Percentiles rank a stretch among this genome's conserved stretches.
Evolutionary conservation across 1,140 invertebrate genomes (phyloP).

Genomic region (Lepidurus apus): DNA sequence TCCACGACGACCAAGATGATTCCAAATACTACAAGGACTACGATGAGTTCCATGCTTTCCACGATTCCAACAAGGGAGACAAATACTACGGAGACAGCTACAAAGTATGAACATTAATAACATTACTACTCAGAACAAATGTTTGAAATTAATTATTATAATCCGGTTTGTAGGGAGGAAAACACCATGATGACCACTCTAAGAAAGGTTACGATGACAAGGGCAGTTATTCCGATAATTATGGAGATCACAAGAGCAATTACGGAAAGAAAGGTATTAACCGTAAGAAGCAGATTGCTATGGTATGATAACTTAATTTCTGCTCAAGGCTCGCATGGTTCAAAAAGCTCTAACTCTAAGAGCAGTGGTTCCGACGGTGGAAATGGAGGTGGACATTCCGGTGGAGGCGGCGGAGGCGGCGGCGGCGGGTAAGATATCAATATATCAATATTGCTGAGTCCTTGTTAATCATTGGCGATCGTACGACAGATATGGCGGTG

Average conservation of each 20-base stretch:
- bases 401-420: neutral
- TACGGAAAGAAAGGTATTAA: slow-evolving; percentile 29
- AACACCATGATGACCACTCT: slow-evolving; percentile 33
- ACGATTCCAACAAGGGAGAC: slow-evolving; percentile 36
- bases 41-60: slow-evolving; percentile 35
- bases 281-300: neutral
- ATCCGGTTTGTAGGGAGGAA: slow-evolving; percentile 23
- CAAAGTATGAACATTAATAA: slow-evolving; percentile 32
- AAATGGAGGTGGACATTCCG: neutral
- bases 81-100: slow-evolving; percentile 35
- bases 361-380: slow-evolving; percentile 11
- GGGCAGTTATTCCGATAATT: slow-evolving; percentile 28
- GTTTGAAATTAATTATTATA: neutral
- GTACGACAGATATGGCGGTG: neutral
- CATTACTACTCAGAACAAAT: neutral
- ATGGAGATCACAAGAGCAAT: slow-evolving; percentile 28
- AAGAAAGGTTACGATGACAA: slow-evolving; percentile 35
- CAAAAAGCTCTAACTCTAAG: neutral
- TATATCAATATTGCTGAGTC: neutral
- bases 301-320: neutral
- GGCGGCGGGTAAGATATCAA: neutral
- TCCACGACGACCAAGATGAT: slow-evolving; percentile 37
- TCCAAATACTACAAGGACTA: slow-evolving; percentile 35
- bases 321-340: neutral
- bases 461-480: neutral